Percentiles rank a stretch among this genome's conserved stretches.
phyloP scores from a whole-genome alignment of 2,113 vertebrate species.

The Eonycteris spelaea region DNA sequence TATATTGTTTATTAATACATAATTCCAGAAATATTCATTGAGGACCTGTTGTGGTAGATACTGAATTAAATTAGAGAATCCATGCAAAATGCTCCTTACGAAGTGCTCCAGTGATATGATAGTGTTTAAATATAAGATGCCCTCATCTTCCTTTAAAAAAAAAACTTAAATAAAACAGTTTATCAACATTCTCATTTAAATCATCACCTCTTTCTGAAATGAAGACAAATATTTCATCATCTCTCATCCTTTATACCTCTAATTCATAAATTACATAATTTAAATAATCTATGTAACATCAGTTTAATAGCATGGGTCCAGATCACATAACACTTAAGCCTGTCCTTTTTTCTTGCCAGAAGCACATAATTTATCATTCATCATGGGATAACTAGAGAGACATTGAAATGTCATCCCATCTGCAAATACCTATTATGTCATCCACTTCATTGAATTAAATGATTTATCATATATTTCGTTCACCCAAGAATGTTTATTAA shows the following conservation, averaged over 20 bases:
- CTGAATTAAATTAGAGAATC: not conserved
- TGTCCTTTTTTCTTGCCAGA: conserved; percentile 11
- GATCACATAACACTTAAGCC: conserved; percentile 24
- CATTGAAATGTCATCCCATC: not conserved
- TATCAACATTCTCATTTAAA: conserved; percentile 36
- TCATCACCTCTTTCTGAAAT: conserved; percentile 15
- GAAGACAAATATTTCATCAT: conserved; percentile 58
- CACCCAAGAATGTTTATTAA: not conserved
- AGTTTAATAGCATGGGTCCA: conserved; percentile 41
- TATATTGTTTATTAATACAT: not conserved
- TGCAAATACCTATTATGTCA: not conserved
- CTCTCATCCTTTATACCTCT: conserved; percentile 25
- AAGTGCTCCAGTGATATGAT: not conserved
- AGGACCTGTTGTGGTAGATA: not conserved
- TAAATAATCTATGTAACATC: conserved; percentile 45
- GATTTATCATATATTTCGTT: not conserved
- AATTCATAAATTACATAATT: conserved; percentile 61
- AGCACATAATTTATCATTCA: not conserved
- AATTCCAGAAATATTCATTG: not conserved
- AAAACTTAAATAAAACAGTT: not conserved
- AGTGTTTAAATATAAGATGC: not conserved
- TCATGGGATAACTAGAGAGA: not conserved
- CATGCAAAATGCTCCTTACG: not conserved
- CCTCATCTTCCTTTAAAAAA: not conserved
- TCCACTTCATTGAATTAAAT: not conserved